phyloP scores from a whole-genome alignment of 2,113 vertebrate species.

The Psephotus haematonotus region DNA sequence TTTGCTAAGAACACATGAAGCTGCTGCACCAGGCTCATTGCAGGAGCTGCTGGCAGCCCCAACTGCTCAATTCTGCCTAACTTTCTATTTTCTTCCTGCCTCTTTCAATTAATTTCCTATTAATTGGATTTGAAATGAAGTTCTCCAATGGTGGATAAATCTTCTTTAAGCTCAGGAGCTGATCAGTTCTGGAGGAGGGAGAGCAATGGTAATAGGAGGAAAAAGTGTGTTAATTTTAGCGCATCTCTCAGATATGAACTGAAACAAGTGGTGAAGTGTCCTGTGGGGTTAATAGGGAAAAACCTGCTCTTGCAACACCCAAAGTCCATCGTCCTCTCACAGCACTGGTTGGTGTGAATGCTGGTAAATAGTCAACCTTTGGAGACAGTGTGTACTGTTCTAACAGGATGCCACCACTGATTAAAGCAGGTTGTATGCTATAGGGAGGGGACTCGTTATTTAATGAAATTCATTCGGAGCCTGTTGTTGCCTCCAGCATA shows the following conservation, averaged over 20 bases:
- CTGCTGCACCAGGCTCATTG: background rate
- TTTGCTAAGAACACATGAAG: background rate
- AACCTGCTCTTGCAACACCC: background rate
- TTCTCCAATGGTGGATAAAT: slow-evolving; percentile 13
- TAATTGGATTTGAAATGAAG: slow-evolving; percentile 13
- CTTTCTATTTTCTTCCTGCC: background rate
- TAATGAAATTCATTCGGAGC: background rate
- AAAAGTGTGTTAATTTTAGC: background rate
- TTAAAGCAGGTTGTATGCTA: slow-evolving; percentile 6
- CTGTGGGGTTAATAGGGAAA: background rate
- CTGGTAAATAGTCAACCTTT: background rate
- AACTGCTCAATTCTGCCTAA: background rate
- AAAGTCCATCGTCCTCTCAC: background rate
- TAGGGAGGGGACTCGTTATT: background rate
- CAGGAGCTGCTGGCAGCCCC: slow-evolving; percentile 4
- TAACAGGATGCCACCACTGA: background rate
- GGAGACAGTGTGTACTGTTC: background rate
- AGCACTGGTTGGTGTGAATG: background rate
- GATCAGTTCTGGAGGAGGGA: background rate
- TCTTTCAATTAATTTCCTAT: slow-evolving; percentile 41
- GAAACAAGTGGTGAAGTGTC: background rate
- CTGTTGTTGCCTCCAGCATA: background rate
- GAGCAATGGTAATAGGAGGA: background rate
- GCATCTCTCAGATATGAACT: background rate
- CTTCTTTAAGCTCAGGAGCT: slow-evolving; percentile 2